A percentile compares a stretch with the other conserved stretches of the same genome.
These are phyloP conservation scores for Xanthia togata DNA, from an alignment of 2,888 invertebrate species.

Conservation along the genomic window DNA sequence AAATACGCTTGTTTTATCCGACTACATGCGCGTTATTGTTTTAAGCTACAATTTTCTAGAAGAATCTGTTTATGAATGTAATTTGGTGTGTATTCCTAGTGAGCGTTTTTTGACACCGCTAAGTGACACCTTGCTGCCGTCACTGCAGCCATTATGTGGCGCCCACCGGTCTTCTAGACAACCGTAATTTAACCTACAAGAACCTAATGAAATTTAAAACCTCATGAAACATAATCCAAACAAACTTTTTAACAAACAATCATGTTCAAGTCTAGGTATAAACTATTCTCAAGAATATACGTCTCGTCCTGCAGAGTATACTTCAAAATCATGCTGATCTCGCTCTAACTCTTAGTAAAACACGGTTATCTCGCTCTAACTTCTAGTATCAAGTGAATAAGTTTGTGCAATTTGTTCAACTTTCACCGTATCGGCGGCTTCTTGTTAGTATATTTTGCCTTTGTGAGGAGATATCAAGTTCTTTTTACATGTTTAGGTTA, in stretches of 20 bases:
- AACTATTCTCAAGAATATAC: conserved; percentile 23
- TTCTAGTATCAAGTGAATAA: conserved; percentile 47
- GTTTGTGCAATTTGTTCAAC: conserved; percentile 57
- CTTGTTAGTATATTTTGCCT: conserved; percentile 45
- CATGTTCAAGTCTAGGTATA: not conserved
- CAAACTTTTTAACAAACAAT: conserved; percentile 25
- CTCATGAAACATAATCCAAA: not conserved
- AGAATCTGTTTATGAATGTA: no score
- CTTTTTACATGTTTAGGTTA: not conserved
- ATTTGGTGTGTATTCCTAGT: no score
- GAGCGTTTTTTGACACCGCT: no score
- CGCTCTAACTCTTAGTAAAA: conserved; percentile 36
- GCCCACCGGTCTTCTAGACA: no score
- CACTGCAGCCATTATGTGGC: no score
- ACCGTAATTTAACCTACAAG: no score
- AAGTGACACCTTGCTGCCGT: no score
- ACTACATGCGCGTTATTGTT: not conserved
- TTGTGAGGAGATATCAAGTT: conserved; percentile 28
- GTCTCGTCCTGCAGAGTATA: conserved; percentile 14
- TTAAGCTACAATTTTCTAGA: no score
- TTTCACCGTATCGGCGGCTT: conserved; percentile 33
- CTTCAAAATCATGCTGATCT: conserved; percentile 49
- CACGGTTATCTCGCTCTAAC: conserved; percentile 15
- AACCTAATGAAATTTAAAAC: no score
- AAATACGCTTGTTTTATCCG: no score